phyloP scores from a whole-genome alignment of 1,140 invertebrate genomes.

The Drosophila nasuta region DNA sequence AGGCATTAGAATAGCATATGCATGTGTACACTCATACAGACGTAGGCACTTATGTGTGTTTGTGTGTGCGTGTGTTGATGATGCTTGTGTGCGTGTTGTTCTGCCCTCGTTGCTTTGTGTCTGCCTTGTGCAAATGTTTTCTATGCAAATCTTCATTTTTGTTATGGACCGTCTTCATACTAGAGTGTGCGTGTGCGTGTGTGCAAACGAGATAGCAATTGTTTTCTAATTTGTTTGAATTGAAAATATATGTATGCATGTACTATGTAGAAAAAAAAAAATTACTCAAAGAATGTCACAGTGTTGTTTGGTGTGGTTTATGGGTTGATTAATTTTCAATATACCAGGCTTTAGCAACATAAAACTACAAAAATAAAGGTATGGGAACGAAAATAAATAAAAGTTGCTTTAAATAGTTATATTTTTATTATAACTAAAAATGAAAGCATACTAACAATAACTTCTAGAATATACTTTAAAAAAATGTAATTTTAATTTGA shows the following conservation, averaged over 20 bases:
- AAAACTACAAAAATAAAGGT: no score
- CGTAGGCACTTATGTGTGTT: slow-evolving; percentile 1
- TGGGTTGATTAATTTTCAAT: not conserved
- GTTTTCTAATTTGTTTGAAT: slow-evolving; percentile 51
- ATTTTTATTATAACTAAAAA: no score
- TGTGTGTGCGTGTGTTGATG: slow-evolving; percentile 2
- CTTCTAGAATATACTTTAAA: no score
- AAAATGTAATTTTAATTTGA: no score
- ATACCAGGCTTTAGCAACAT: no score
- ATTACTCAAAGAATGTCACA: not conserved
- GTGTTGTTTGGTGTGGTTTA: slow-evolving; percentile 8
- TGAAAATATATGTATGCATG: slow-evolving; percentile 17
- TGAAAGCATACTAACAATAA: no score
- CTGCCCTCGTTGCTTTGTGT: slow-evolving; percentile 28
- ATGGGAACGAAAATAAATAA: no score
- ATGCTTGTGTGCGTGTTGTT: slow-evolving; percentile 13
- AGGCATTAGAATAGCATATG: slow-evolving; percentile 58
- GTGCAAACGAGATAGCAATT: slow-evolving; percentile 37
- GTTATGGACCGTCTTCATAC: slow-evolving; percentile 1
- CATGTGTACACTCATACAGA: slow-evolving; percentile 23
- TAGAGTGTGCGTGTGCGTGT: not conserved
- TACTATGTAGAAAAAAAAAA: slow-evolving; percentile 7
- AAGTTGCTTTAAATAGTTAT: no score
- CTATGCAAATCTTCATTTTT: slow-evolving; percentile 53
- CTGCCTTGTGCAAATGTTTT: slow-evolving; percentile 40